Percentiles rank a stretch among this genome's conserved stretches.
These are phyloP conservation scores for Gymnothorax reevesii DNA, from an alignment of 2,797 vertebrate genomes.

Conservation along the genomic window DNA sequence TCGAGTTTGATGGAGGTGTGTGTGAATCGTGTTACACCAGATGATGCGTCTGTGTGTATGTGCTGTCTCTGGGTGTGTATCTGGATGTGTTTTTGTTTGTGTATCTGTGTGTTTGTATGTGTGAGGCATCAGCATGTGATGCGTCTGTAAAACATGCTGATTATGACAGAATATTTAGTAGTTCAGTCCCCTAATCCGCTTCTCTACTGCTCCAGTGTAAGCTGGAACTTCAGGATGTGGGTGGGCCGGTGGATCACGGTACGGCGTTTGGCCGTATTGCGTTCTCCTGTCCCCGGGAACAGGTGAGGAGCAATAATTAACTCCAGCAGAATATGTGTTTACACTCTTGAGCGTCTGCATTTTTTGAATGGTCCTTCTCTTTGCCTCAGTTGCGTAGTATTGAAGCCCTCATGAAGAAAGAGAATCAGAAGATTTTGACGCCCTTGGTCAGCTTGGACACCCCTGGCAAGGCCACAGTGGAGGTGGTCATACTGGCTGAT, in stretches of 20 bases:
- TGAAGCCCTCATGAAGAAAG: constrained; percentile 84
- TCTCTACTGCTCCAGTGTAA: constrained; percentile 77
- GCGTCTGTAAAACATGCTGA: not conserved
- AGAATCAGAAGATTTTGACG: constrained; percentile 87
- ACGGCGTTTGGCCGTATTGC: constrained; percentile 93
- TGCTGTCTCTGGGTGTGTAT: no score
- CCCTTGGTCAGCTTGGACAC: constrained; percentile 93
- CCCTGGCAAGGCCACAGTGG: constrained; percentile 93
- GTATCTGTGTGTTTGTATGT: no score
- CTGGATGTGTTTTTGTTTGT: no score
- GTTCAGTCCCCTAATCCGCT: not conserved
- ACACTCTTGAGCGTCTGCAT: not conserved
- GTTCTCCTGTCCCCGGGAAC: constrained; percentile 89
- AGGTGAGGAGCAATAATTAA: constrained; percentile 68
- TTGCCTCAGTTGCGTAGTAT: constrained; percentile 77
- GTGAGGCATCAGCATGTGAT: no score
- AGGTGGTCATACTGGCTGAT: constrained; percentile 94
- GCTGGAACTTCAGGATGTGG: constrained; percentile 80
- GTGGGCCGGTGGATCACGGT: constrained; percentile 80
- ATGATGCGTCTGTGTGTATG: no score
- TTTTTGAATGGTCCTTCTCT: constrained; percentile 2
- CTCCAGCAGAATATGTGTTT: not conserved
- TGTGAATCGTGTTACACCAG: not conserved
- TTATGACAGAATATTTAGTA: not conserved
- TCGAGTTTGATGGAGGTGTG: constrained; percentile 71